A percentile compares a stretch with the other conserved stretches of the same genome.
phyloP scores from a whole-genome alignment of 2,797 vertebrate genomes.

The Staurois parvus region DNA sequence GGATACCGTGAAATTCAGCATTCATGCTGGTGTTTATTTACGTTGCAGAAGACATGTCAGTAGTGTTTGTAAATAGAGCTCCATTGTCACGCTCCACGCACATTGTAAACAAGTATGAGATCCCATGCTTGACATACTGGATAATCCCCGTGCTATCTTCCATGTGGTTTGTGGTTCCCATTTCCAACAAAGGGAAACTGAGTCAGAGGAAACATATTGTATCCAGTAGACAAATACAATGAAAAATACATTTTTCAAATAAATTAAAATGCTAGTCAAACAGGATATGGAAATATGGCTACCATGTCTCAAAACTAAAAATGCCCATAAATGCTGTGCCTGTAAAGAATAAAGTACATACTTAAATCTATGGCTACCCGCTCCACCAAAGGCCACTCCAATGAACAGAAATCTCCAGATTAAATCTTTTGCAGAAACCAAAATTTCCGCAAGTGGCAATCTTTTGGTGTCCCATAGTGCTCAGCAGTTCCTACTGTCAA shows the following conservation, averaged over 20 bases:
- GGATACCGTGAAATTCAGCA: background rate
- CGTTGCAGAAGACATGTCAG: background rate
- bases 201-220: background rate
- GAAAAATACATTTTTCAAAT: background rate
- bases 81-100: background rate
- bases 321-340: too few relatives aligned
- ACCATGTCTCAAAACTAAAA: too few relatives aligned
- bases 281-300: too few relatives aligned
- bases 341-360: too few relatives aligned
- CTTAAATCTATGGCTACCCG: too few relatives aligned
- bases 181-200: background rate
- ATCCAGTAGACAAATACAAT: background rate
- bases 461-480: too few relatives aligned
- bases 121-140: background rate
- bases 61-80: background rate
- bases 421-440: too few relatives aligned
- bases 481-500: too few relatives aligned
- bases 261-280: too few relatives aligned
- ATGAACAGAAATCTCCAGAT: too few relatives aligned
- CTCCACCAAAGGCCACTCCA: too few relatives aligned
- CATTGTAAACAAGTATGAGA: slow-evolving; percentile 2
- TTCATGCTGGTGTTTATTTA: background rate
- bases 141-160: background rate
- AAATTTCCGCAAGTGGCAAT: too few relatives aligned
- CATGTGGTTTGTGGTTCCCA: background rate